These are phyloP conservation scores for Tautogolabrus adspersus DNA, from an alignment of 2,113 vertebrate species.

Conservation along the genomic window DNA sequence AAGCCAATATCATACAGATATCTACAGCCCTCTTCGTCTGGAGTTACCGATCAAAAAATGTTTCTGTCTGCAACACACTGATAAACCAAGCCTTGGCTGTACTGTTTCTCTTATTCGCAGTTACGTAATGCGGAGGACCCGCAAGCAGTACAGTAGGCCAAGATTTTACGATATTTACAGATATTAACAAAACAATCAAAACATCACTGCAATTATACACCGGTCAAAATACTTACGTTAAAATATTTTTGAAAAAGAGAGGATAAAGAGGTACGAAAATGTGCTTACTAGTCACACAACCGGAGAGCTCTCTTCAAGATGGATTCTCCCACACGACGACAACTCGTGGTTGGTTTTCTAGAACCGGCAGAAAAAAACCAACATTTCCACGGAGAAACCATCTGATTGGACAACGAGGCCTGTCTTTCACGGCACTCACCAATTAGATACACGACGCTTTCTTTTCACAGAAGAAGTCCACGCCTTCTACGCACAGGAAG, in stretches of 20 bases:
- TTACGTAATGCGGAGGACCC: constrained; percentile 79
- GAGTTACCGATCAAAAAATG: not conserved
- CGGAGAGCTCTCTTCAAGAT: constrained; percentile 82
- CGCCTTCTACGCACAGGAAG: constrained; percentile 52
- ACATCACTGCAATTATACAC: too few relatives aligned
- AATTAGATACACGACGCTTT: constrained; percentile 29
- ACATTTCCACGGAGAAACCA: constrained; percentile 41
- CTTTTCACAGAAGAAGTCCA: constrained; percentile 33
- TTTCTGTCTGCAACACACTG: constrained; percentile 24
- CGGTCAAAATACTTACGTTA: constrained; percentile 32
- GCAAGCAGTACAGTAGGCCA: not conserved
- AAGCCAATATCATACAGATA: not conserved
- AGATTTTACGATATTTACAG: too few relatives aligned
- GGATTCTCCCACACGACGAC: constrained; percentile 83
- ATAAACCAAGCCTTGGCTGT: constrained; percentile 47
- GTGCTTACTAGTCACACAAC: constrained; percentile 73
- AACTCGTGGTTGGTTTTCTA: constrained; percentile 85
- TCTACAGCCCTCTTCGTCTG: not conserved
- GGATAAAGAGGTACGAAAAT: constrained; percentile 38
- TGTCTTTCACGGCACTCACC: constrained; percentile 62
- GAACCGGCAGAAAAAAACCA: constrained; percentile 73
- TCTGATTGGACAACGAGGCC: constrained; percentile 53
- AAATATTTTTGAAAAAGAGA: constrained; percentile 1
- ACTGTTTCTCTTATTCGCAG: constrained; percentile 53
- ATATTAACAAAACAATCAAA: too few relatives aligned